A percentile compares a stretch with the other conserved stretches of the same genome.
Evolutionary conservation across 2,113 vertebrate species (phyloP).

Genomic region (Trochalopteron elliotii): DNA sequence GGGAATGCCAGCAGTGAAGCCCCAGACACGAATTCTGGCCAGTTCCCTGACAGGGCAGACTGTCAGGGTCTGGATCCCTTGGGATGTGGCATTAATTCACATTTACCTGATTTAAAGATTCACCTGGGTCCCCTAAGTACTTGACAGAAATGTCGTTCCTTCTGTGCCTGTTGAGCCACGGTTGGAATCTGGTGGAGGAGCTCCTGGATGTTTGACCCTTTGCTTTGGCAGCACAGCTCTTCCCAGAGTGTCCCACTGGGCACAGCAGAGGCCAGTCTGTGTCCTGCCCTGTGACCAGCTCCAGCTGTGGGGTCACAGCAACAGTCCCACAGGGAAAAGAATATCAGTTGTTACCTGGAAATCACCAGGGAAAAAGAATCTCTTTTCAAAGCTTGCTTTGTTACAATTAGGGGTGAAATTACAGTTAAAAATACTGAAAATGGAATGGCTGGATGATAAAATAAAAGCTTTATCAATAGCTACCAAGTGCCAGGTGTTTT

Average conservation of each 20-base stretch:
- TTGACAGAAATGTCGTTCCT: fast-evolving
- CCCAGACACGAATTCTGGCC: background rate
- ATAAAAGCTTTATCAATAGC: background rate
- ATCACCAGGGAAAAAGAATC: background rate
- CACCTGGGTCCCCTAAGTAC: background rate
- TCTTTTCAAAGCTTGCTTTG: background rate
- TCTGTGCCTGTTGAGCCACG: too few relatives aligned
- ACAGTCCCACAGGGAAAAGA: fast-evolving
- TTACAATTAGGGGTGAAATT: background rate
- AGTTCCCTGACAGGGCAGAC: background rate
- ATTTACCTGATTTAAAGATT: background rate
- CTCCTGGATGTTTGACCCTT: fast-evolving
- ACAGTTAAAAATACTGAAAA: background rate
- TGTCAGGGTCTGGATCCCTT: background rate
- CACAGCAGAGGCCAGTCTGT: fast-evolving
- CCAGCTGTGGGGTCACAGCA: background rate
- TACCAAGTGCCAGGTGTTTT: background rate
- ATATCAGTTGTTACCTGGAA: background rate
- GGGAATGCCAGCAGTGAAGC: background rate
- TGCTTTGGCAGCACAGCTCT: background rate
- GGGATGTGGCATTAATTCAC: background rate
- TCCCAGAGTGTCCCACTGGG: background rate
- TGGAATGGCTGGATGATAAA: background rate
- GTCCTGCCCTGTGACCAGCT: background rate
- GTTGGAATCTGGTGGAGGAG: background rate